Conservation (phyloP, 2,888 invertebrate genomes). For the Cephus pulcher region DNA sequence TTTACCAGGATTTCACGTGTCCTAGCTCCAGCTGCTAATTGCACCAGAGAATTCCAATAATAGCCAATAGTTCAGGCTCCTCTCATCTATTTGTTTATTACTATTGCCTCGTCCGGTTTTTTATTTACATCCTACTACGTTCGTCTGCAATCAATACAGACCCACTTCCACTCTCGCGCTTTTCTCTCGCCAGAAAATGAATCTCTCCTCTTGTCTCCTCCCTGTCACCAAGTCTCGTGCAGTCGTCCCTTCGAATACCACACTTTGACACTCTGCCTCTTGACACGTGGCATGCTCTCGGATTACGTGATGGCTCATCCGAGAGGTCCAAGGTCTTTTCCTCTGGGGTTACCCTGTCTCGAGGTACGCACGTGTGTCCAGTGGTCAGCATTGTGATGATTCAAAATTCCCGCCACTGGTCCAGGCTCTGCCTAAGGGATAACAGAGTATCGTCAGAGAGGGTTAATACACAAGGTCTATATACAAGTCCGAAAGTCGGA, state of each 20-base stretch:
- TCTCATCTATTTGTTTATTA: neutral
- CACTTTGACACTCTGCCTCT: neutral
- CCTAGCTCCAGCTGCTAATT: neutral
- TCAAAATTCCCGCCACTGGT: neutral
- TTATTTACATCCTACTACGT: neutral
- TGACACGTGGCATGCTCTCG: neutral
- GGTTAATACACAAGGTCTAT: neutral
- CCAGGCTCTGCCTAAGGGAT: neutral
- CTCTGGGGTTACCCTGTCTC: neutral
- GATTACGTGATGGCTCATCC: neutral
- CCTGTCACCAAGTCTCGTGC: neutral
- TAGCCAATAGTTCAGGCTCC: neutral
- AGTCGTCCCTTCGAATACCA: neutral
- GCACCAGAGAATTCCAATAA: neutral
- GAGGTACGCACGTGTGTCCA: neutral
- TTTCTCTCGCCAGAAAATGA: neutral
- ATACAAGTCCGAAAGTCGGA: neutral
- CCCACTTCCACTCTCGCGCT: neutral
- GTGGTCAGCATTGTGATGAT: neutral
- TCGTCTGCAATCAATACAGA: neutral
- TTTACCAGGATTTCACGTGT: neutral
- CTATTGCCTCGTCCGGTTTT: neutral
- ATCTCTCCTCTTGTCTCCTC: neutral
- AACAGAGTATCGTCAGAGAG: neutral
- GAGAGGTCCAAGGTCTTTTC: neutral